Base-by-base conservation (phyloP, 2,113 vertebrate genomes). In the Campylomormyrus tamandua region DNA sequence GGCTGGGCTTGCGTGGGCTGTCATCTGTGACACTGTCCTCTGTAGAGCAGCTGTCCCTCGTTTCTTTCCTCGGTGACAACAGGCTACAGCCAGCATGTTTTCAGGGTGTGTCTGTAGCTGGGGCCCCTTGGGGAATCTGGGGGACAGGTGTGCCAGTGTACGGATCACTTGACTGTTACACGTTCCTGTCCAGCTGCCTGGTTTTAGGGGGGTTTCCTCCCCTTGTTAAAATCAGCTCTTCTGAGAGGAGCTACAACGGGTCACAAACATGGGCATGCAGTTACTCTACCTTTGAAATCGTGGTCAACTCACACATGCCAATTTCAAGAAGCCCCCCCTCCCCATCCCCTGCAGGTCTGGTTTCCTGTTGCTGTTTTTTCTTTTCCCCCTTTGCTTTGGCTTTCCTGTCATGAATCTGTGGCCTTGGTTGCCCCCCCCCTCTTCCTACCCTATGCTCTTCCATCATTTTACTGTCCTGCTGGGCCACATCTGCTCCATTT, bases 1-100 rank as follows among this genome's bases (percentile, higher is more conserved):
- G 21, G 42, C 80, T 84, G 80, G 62, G 42, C 24, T 83, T 58
- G 49, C 70, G 8, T 89, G 89, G 27, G 89, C 88, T 84, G 83
- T 48, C 24, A 31, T n/a, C 42, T 9, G n/a, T 50, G 45, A 50
- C 39, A 4, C 46, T 27, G 83, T 70, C 62, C n/a, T 31, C n/a
- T 15, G 13, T 2, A 13, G 46, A 48, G 24, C 88, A 88, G 58
- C 87, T 70, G 87, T 70, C n/a, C 58, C 58, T 70, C 0, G 13
- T 74, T 80, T 74, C 62, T 31, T 4, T 83, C 1, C 48, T 45
- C 1, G 27, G 88, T 27, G 24, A 53, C 8, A 83, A 42, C 27
- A 24, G 19, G n/a, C 49, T 17, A 11, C 21, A n/a, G 62, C 13
- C 11, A 27, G 45, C 39, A 42, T 84, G 83, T 24, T 42, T 11